Percentiles rank a stretch among this genome's conserved stretches.
Conservation (phyloP, 2,113 vertebrate genomes). For the Leucoraja erinaceus region DNA sequence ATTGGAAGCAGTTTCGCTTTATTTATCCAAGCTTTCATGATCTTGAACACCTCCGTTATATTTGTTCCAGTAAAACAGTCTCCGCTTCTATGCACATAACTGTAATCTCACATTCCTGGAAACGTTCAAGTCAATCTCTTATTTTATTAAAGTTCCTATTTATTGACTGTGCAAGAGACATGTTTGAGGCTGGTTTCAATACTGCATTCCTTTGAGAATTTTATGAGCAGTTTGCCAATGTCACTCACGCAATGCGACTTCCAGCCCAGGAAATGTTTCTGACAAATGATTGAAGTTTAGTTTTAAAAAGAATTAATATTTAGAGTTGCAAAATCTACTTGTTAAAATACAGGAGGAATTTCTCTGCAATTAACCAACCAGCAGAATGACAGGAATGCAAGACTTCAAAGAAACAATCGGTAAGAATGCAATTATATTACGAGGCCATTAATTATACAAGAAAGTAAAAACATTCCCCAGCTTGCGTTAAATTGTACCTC, state of each 20-base stretch:
- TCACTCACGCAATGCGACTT: conserved; percentile 11
- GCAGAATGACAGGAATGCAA: conserved; percentile 28
- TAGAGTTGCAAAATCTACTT: background rate
- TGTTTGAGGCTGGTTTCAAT: conserved; percentile 14
- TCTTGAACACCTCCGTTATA: too few relatives aligned
- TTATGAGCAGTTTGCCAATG: background rate
- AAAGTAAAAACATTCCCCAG: background rate
- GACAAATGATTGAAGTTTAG: background rate
- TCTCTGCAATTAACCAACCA: background rate
- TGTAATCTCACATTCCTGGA: too few relatives aligned
- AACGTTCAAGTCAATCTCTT: too few relatives aligned
- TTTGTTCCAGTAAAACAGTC: too few relatives aligned
- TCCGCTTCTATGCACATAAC: too few relatives aligned
- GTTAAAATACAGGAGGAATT: background rate
- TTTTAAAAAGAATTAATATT: background rate
- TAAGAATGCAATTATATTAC: conserved; percentile 5
- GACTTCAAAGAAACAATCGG: conserved; percentile 17
- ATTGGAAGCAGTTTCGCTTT: too few relatives aligned
- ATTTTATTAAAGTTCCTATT: background rate
- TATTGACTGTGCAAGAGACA: background rate
- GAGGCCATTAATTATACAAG: background rate
- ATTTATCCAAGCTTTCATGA: too few relatives aligned
- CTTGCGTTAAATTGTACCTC: background rate
- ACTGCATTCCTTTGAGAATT: background rate
- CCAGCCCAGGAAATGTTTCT: background rate